Evolutionary conservation across 2,888 invertebrate genomes (phyloP).

Genomic region (Julus scanicus): DNA sequence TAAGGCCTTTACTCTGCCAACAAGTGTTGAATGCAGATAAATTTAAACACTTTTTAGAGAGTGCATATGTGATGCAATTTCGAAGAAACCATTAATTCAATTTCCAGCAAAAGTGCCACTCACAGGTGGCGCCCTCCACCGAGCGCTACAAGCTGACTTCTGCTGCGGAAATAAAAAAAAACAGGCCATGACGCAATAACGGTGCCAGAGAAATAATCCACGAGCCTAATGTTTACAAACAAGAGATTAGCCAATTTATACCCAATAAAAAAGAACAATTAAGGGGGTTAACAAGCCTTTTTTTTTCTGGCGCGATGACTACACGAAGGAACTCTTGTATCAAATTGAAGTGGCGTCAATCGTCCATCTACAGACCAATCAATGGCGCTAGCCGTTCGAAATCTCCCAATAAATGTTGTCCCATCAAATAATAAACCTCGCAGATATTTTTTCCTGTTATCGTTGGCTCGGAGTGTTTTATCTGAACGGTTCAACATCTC

Average conservation of each 20-base stretch:
- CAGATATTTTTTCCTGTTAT: neutral
- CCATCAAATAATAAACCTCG: conserved; percentile 1
- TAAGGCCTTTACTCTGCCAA: too few species aligned
- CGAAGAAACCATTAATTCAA: too few species aligned
- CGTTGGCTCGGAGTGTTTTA: neutral
- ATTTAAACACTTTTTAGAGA: too few species aligned
- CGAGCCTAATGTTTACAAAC: conserved; percentile 1
- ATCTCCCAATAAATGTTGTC: neutral
- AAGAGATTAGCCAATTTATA: conserved; percentile 10
- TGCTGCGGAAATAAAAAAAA: neutral
- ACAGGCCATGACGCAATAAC: neutral
- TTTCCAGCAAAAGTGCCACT: neutral
- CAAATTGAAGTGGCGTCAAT: neutral
- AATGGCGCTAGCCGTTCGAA: neutral
- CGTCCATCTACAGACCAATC: neutral
- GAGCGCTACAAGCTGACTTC: too few species aligned
- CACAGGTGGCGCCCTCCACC: neutral
- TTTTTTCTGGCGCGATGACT: neutral
- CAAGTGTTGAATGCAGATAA: too few species aligned
- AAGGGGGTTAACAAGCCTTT: neutral
- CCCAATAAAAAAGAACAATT: neutral
- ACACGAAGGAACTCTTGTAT: neutral
- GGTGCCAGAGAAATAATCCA: neutral
- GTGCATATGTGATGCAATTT: too few species aligned
- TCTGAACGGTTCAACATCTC: neutral